Percentiles rank a stretch among this genome's conserved stretches.
Evolutionary conservation across 2,113 vertebrate species (phyloP).

Genomic region (Columba janthina): DNA sequence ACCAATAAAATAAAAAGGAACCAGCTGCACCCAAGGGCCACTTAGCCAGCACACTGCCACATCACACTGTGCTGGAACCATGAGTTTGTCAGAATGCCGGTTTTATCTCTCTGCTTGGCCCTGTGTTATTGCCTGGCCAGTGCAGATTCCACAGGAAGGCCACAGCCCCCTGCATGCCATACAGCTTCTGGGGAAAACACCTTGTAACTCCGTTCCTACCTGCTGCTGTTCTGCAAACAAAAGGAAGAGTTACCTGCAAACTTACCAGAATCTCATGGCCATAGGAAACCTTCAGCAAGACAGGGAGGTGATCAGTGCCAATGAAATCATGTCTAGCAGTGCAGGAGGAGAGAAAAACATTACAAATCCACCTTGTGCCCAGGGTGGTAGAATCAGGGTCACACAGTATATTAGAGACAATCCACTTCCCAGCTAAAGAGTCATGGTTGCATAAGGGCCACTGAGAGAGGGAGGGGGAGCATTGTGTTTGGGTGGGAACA

Average conservation of each 20-base stretch:
- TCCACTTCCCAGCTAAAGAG: slow-evolving; percentile 46
- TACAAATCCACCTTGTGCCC: background rate
- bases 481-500: background rate
- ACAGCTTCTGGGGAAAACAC: background rate
- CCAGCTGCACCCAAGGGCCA: background rate
- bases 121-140: background rate
- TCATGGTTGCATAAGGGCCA: background rate
- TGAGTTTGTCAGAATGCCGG: background rate
- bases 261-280: slow-evolving; percentile 93
- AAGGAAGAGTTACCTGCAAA: background rate
- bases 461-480: background rate
- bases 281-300: slow-evolving; percentile 89
- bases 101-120: background rate
- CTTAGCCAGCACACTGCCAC: background rate
- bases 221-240: background rate
- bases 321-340: slow-evolving; percentile 82
- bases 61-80: background rate
- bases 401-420: slow-evolving; percentile 45
- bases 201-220: background rate
- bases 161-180: background rate
- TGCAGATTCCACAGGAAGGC: background rate
- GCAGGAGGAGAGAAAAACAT: slow-evolving; percentile 7
- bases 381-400: background rate
- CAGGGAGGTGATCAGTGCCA: slow-evolving; percentile 83
- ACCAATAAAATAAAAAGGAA: background rate